These are phyloP conservation scores for Odontamblyopus rebecca DNA, from an alignment of 2,797 vertebrate species.

Conservation along the genomic window DNA sequence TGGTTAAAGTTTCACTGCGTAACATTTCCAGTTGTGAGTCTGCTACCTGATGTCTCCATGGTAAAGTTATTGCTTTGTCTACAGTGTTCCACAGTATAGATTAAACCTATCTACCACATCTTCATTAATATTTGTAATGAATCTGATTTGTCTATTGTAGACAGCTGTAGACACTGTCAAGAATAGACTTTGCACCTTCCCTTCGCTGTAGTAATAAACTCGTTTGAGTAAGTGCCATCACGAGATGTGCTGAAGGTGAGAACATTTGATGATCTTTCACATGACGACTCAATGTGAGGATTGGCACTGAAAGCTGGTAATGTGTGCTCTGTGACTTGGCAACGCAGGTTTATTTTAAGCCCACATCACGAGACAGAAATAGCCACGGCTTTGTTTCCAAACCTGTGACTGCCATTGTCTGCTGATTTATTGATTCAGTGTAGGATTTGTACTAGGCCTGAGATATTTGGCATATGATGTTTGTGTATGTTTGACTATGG, in stretches of 20 bases:
- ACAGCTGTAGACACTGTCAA: neutral
- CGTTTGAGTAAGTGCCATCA: neutral
- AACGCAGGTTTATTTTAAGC: slow-evolving; percentile 28
- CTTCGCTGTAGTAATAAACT: neutral
- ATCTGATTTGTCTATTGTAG: neutral
- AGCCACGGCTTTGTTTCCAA: slow-evolving; percentile 18
- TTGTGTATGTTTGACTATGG: slow-evolving; percentile 10
- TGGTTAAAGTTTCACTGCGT: too few species aligned
- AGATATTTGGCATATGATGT: neutral
- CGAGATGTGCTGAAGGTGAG: neutral
- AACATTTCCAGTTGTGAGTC: too few species aligned
- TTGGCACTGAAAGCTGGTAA: neutral
- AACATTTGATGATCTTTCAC: neutral
- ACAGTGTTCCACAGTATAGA: too few species aligned
- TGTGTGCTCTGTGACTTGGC: slow-evolving; percentile 15
- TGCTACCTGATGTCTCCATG: too few species aligned
- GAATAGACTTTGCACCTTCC: neutral
- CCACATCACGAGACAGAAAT: slow-evolving; percentile 34
- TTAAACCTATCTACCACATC: too few species aligned
- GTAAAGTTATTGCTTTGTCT: too few species aligned
- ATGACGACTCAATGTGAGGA: neutral
- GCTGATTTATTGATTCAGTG: slow-evolving; percentile 6
- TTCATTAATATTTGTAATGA: too few species aligned
- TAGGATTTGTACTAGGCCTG: neutral
- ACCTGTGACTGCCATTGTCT: slow-evolving; percentile 26